Percentiles rank a stretch among this genome's conserved stretches.
Conservation (phyloP, 23 tunicate species). For the Trididemnum nubilum region DNA sequence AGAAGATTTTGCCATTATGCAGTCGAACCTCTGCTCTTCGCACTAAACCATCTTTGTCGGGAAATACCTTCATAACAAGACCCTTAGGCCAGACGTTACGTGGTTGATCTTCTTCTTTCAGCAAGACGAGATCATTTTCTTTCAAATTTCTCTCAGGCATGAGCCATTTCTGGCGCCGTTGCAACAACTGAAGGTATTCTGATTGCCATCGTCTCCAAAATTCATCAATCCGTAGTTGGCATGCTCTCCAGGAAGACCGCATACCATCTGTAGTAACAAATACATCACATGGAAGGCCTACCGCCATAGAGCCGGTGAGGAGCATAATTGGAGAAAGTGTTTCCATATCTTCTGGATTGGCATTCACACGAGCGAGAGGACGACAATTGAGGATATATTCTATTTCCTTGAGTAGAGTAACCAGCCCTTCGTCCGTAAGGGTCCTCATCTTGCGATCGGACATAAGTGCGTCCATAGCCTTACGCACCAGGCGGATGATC, state of each 20-base stretch:
- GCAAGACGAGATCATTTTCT: conserved; percentile 11
- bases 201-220: conserved; percentile 30
- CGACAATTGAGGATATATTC: conserved; percentile 33
- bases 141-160: conserved; percentile 11
- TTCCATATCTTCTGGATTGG: conserved; percentile 21
- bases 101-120: not conserved
- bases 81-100: conserved; percentile 44
- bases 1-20: not conserved
- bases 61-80: conserved; percentile 28
- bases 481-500: conserved; percentile 11
- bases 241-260: not conserved
- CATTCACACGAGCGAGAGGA: conserved; percentile 21
- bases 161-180: conserved; percentile 42
- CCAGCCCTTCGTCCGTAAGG: conserved; percentile 11
- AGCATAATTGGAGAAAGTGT: conserved; percentile 30
- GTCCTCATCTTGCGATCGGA: conserved; percentile 7
- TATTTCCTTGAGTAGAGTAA: not conserved
- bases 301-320: conserved; percentile 15
- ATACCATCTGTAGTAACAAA: conserved; percentile 33
- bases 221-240: not conserved
- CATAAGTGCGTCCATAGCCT: conserved; percentile 3
- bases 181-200: conserved; percentile 20
- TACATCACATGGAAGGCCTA: conserved; percentile 33
- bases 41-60: conserved; percentile 26
- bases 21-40: conserved; percentile 20